Evolutionary conservation across 2,113 vertebrate genomes (phyloP), one percentile per base, ranked within the genome.

Genomic region (Epinephelus fuscoguttatus): DNA sequence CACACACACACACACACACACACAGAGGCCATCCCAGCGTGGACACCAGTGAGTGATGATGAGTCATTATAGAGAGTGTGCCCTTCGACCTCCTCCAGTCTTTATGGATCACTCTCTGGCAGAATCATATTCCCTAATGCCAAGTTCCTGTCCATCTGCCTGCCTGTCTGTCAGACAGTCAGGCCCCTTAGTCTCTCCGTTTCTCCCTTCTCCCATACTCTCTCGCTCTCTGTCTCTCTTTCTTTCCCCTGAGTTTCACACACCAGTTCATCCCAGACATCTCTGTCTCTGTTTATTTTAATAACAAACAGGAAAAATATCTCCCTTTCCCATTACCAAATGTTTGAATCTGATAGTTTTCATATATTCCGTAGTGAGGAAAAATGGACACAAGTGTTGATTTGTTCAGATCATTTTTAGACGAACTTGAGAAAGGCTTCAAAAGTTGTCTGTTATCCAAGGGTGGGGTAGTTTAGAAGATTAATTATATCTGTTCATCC

Each of bases 31-130:
- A 85, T 89, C 85, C 62, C 91, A 64, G 78, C 63, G 49, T 73
- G 86, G 89, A 93, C 90, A 83, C 81, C 77, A 88, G 77, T 94
- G 94, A 94, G 91, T 93, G 92, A 94, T 94, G 93, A 94, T 93
- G 93, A 94, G 82, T 93, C 91, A 94, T 94, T 93, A 92, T 81
- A 74, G 87, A 85, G 81, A 89, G 84, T 79, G 62, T 90, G 90
- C 85, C 91, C 94, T 93, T 88, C 64, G 81, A 92, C 89, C 90
- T 87, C 76, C 72, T 81, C 68, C 78, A 80, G 91, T 93, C 92
- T 92, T 91, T 93, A 93, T 94, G 86, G 88, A 91, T 94, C 88
- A 88, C 81, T 92, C 92, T 91, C 83, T 93, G 94, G 92, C 91
- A 92, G 89, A 88, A 88, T 89, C 84, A 88, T 92, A 90, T 93